These are phyloP conservation scores for Pedionomus torquatus DNA, from an alignment of 2,113 vertebrate genomes.

Conservation along the genomic window DNA sequence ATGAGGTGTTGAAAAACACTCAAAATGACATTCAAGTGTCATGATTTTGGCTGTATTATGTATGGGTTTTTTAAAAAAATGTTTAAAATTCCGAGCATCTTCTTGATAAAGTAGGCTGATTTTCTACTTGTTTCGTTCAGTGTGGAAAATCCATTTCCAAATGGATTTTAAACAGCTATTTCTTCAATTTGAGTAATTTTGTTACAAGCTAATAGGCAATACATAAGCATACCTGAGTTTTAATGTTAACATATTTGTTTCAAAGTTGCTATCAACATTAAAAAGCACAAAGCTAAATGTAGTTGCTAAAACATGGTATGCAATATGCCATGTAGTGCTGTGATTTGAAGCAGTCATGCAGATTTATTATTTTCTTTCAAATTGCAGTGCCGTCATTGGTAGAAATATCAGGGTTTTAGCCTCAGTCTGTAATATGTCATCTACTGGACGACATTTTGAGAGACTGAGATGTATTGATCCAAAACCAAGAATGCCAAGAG, in stretches of 20 bases:
- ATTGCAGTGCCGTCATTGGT: conserved; percentile 4
- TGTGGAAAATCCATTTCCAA: conserved; percentile 72
- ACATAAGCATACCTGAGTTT: conserved; percentile 56
- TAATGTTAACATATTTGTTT: conserved; percentile 70
- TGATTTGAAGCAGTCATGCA: conserved; percentile 54
- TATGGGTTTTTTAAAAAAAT: conserved; percentile 51
- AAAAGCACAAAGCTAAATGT: conserved; percentile 69
- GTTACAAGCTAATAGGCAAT: conserved; percentile 65
- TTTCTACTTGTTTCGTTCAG: conserved; percentile 74
- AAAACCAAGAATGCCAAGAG: not conserved
- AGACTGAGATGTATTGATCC: conserved; percentile 38
- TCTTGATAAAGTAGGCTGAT: conserved; percentile 77
- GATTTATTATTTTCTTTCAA: conserved; percentile 63
- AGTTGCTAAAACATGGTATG: conserved; percentile 59
- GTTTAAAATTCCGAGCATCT: conserved; percentile 78
- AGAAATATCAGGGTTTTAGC: not conserved
- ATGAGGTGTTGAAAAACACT: conserved; percentile 65
- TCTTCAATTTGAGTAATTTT: conserved; percentile 77
- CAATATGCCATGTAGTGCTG: not conserved
- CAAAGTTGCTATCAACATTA: conserved; percentile 52
- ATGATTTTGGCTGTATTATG: conserved; percentile 70
- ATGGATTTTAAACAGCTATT: conserved; percentile 75
- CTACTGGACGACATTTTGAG: conserved; percentile 1
- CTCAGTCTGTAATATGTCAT: conserved; percentile 27
- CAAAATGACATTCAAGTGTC: conserved; percentile 74